phyloP scores from a whole-genome alignment of 2,113 vertebrate genomes.

The Rhipidura dahli region DNA sequence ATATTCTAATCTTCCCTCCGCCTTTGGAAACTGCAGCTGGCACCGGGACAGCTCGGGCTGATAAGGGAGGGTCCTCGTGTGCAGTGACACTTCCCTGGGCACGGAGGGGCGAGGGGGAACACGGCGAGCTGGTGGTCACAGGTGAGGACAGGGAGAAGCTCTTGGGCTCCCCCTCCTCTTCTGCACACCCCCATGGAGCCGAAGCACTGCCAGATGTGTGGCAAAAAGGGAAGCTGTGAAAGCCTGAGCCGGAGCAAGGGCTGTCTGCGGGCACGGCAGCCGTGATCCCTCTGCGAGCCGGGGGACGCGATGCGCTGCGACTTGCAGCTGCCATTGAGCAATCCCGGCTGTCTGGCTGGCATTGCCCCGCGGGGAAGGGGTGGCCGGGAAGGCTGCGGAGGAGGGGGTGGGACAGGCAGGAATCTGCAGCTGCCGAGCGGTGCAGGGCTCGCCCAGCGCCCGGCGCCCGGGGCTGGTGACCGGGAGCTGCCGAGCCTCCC shows the following conservation, averaged over 20 bases:
- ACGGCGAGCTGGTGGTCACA: neutral
- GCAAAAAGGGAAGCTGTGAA: neutral
- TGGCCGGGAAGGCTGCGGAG: neutral
- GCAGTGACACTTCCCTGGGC: neutral
- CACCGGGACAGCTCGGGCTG: neutral
- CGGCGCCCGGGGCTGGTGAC: neutral
- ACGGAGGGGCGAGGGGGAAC: neutral
- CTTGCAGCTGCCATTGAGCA: constrained; percentile 25
- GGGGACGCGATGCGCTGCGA: neutral
- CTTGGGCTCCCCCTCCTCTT: neutral
- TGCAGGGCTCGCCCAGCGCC: neutral
- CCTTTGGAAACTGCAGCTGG: neutral
- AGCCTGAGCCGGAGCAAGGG: rapidly evolving
- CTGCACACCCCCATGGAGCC: neutral
- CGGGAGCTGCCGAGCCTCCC: neutral
- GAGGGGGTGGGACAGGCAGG: neutral
- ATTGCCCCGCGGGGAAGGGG: constrained; percentile 34
- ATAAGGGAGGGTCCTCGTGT: neutral
- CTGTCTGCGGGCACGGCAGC: neutral
- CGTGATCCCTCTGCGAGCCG: neutral
- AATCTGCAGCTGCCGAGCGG: constrained; percentile 40
- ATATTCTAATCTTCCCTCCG: neutral
- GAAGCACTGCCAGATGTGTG: neutral
- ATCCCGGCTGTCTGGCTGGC: neutral
- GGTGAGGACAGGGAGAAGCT: neutral